Evolutionary conservation across 2,113 vertebrate species (phyloP), one percentile per base, ranked within the genome.

Genomic region (Brachirus orientalis): DNA sequence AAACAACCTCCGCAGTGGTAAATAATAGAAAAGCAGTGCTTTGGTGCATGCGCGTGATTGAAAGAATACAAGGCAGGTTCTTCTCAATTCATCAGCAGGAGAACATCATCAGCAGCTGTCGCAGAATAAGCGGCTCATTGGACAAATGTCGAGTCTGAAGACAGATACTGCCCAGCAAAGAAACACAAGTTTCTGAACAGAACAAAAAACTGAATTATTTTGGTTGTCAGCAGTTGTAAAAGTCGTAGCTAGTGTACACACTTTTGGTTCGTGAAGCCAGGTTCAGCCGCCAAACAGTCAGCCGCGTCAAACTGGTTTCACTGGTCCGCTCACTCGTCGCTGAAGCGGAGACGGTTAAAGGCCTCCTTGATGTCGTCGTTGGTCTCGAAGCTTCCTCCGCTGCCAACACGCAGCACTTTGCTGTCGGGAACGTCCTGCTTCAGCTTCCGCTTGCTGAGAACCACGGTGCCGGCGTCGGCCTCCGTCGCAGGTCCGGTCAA

Each of bases 381-480:
- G 0, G 46, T 85, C 16, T 94, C 89, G 1, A 33, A 8, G 1
- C 10, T 16, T 0, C 63, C 68, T 2, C 67, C 22, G 14, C 44
- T 62, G 2, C 58, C 87, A 40, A 95, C 88, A 63, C 47, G 88
- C 17, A 93, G 59, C 36, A 96, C 93, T 7, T 22, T 80, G 89
- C 96, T 91, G 20, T 36, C 3, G 0, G 56, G 57, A 10, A 98
- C 40, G 0, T 95, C 94, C 61, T 94, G 90, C 78, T 94, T 96
- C 80, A 98, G 88, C 85, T 94, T 97, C 10, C 89, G 88, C 86
- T 98, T 99, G 75, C 88, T 92, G 68, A 99, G 84, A 1, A 93
- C 87, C 82, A 97, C 91, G 0, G 38, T 68, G 11, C 94, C 94
- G 0, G 88, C 89, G 0, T 33, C 20, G 10, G 86, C 74, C 0